Percentiles rank a stretch among this genome's conserved stretches.
These are phyloP conservation scores for Stigmatopora nigra DNA, from an alignment of 2,113 vertebrate genomes.

Conservation along the genomic window DNA sequence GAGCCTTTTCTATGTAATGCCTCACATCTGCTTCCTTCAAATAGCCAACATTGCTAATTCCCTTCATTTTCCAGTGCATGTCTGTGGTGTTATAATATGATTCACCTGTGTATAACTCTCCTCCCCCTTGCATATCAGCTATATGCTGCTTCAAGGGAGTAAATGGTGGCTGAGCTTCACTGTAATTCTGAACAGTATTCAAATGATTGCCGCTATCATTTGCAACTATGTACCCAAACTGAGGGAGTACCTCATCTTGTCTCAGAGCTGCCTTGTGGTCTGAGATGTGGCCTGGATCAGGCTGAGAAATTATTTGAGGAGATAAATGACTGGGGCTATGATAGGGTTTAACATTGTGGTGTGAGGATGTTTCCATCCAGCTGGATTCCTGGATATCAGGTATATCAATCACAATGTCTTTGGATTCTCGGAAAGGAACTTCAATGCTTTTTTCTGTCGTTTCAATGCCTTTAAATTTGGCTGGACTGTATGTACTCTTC, in stretches of 20 bases:
- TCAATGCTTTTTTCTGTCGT: constrained; percentile 60
- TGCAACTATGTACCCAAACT: constrained; percentile 42
- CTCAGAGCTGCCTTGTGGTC: constrained; percentile 52
- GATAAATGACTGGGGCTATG: constrained; percentile 21
- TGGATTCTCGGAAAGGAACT: constrained; percentile 52
- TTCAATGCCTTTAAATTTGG: constrained; percentile 69
- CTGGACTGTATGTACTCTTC: constrained; percentile 84
- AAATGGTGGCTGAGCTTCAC: constrained; percentile 42
- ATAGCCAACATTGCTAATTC: constrained; percentile 21
- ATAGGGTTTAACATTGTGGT: constrained; percentile 34
- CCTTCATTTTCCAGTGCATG: constrained; percentile 22
- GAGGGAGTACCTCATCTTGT: constrained; percentile 36
- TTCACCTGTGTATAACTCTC: constrained; percentile 15
- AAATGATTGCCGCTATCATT: constrained; percentile 33
- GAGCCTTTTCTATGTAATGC: constrained; percentile 34
- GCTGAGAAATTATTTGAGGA: constrained; percentile 24
- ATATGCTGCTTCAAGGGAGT: constrained; percentile 30
- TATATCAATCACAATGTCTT: constrained; percentile 56
- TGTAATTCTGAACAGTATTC: constrained; percentile 49
- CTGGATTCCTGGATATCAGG: constrained; percentile 37
- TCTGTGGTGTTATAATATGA: constrained; percentile 30
- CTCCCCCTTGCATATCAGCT: constrained; percentile 20
- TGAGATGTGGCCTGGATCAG: constrained; percentile 25
- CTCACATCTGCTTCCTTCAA: constrained; percentile 44
- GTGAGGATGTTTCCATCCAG: constrained; percentile 11